Conservation (phyloP, 2,797 vertebrate genomes). For the Ctenopoma multispine region DNA sequence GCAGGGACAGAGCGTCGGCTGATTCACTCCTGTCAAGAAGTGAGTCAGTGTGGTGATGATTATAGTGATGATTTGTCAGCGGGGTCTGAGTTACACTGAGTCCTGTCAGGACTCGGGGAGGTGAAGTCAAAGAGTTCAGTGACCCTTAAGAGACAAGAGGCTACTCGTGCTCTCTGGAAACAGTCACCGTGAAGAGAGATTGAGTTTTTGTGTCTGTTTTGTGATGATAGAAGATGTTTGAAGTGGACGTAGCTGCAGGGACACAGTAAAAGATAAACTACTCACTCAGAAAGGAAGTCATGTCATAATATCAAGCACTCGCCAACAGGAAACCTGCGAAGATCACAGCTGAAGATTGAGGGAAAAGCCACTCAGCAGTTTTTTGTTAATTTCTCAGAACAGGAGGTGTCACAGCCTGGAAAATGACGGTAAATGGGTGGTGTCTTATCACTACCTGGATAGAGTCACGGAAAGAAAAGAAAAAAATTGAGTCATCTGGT, state of each 20-base stretch:
- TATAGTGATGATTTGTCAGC: slow-evolving; percentile 60
- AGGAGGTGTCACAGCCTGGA: slow-evolving; percentile 61
- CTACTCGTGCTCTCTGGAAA: background rate
- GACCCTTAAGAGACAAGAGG: background rate
- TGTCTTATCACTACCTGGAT: slow-evolving; percentile 55
- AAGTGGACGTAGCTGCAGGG: too few species aligned
- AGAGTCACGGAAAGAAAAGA: slow-evolving; percentile 2
- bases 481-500: slow-evolving; percentile 33
- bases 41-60: slow-evolving; percentile 61
- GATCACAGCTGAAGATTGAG: slow-evolving; percentile 31
- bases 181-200: background rate
- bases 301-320: background rate
- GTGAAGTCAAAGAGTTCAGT: slow-evolving; percentile 16
- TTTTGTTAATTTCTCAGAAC: slow-evolving; percentile 45
- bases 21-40: slow-evolving; percentile 51
- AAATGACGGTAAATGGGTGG: slow-evolving; percentile 66
- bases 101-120: slow-evolving; percentile 55
- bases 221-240: background rate
- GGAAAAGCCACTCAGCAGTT: background rate
- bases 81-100: slow-evolving; percentile 42
- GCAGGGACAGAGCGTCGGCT: slow-evolving; percentile 52
- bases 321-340: slow-evolving; percentile 14
- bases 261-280: background rate
- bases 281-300: background rate
- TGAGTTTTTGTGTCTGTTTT: background rate